These are phyloP conservation scores for Tenodera sinensis DNA, from an alignment of 2,888 invertebrate species.

Conservation along the genomic window DNA sequence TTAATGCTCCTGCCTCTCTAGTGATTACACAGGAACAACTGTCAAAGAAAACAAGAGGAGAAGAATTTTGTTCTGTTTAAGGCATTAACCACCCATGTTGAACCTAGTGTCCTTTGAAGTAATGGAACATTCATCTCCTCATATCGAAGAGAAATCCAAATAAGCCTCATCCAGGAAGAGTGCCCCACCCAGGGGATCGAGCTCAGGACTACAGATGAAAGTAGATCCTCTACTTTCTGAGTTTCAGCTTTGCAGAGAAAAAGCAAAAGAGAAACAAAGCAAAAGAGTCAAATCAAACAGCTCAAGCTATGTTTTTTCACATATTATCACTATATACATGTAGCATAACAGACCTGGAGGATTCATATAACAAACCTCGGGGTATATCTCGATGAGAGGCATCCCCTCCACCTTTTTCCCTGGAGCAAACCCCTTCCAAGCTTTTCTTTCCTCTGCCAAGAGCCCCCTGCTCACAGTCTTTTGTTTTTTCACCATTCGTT, in stretches of 20 bases:
- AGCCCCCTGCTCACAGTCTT: not conserved
- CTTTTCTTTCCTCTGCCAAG: not conserved
- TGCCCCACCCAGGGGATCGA: not conserved
- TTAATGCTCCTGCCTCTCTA: too few relatives aligned
- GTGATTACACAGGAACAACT: too few relatives aligned
- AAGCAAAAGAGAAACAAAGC: not conserved
- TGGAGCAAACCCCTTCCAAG: not conserved
- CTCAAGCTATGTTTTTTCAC: not conserved
- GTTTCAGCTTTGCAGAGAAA: not conserved
- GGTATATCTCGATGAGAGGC: not conserved
- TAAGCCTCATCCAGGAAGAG: not conserved
- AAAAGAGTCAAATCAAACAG: not conserved
- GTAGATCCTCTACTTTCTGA: not conserved
- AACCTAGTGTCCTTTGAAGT: too few relatives aligned
- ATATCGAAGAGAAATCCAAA: too few relatives aligned
- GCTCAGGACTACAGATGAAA: not conserved
- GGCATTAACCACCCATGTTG: too few relatives aligned
- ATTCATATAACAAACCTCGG: not conserved
- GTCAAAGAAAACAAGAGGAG: too few relatives aligned
- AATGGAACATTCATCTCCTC: too few relatives aligned
- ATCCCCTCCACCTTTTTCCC: not conserved
- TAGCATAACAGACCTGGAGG: not conserved
- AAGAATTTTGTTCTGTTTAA: too few relatives aligned
- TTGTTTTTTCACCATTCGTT: slow-evolving; percentile 12
- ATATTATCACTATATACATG: not conserved